Base-by-base conservation (phyloP, 2,113 vertebrate species). In the Synodontis membranacea region DNA sequence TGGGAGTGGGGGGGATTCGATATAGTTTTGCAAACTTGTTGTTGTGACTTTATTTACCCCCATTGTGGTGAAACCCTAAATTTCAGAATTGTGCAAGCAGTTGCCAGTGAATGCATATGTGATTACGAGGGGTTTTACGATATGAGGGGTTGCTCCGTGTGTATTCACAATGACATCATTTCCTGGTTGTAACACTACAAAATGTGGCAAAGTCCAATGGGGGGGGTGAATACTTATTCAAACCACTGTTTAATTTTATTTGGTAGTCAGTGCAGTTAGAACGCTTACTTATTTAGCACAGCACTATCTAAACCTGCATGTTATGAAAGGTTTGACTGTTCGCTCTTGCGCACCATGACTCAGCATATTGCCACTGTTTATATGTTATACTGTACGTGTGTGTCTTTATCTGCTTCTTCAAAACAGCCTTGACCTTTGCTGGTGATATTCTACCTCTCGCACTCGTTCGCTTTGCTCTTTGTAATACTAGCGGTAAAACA, bases 401-500 rank as follows among this genome's bases (percentile, higher is more conserved):
- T 54, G 44, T 52, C 23, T 54, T 82, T 74, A 80, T 78, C 28
- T 39, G 28, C 28, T 62, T 68, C 34, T 66, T 31, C 14, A 64
- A 21, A 10, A 50, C 42, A 80, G 37, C 75, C 31, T 80, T 54
- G 75, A 86, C 58, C 75, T 66, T 48, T 86, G 60, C 31, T 21
- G 12, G 0, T 75, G 14, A 84, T 72, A 25, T 84, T 84, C 64
- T 52, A 39, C 56, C 56, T 64, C 39, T 62, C 2, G 31, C 34
- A 50, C 54, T 31, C 54, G 34, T 76, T 84, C 60, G 25, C 23
- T 44, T 58, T 58, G 48, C 52, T 75, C 50, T 75, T 54, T 85
- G 37, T 62, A 78, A 62, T 25, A 46, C 42, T 19, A 64, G 84
- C 50, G 17, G 84, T 39, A 75, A 86, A 86, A 68, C 60, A 50